phyloP scores from a whole-genome alignment of 2,888 invertebrate genomes.

The Heliconius ethilla region DNA sequence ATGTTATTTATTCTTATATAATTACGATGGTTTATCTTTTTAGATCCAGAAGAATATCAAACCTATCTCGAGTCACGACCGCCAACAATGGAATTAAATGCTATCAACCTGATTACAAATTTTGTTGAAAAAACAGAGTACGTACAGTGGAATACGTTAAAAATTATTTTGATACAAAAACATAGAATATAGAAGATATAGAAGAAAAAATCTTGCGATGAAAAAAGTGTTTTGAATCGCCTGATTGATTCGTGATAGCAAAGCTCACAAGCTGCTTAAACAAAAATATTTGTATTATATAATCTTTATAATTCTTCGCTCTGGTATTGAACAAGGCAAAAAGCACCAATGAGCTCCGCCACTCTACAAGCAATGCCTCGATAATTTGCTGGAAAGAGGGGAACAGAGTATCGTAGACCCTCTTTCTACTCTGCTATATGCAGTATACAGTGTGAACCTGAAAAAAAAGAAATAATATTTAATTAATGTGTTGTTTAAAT shows the following conservation, averaged over 20 bases:
- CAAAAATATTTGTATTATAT: no score
- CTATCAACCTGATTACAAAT: slow-evolving; percentile 82
- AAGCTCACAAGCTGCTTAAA: background rate
- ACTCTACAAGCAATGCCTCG: no score
- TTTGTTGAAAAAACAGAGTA: slow-evolving; percentile 82
- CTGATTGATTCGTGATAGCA: background rate
- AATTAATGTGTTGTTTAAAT: no score
- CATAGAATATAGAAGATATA: no score
- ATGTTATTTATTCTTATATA: background rate
- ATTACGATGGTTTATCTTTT: slow-evolving; percentile 44
- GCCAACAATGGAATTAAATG: slow-evolving; percentile 85
- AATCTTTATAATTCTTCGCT: no score
- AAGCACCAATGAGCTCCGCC: no score
- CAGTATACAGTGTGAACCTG: no score
- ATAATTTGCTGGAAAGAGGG: no score
- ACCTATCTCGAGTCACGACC: slow-evolving; percentile 85
- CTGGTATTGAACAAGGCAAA: no score
- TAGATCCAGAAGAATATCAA: slow-evolving; percentile 82
- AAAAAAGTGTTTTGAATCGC: background rate
- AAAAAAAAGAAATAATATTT: background rate
- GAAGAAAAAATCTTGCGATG: background rate
- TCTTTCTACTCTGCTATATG: no score
- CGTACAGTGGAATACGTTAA: background rate
- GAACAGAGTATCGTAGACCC: no score
- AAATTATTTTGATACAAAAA: no score